Percentiles rank a stretch among this genome's conserved stretches.
These are phyloP conservation scores for Beris chalybata DNA, from an alignment of 2,888 invertebrate genomes.

Conservation along the genomic window DNA sequence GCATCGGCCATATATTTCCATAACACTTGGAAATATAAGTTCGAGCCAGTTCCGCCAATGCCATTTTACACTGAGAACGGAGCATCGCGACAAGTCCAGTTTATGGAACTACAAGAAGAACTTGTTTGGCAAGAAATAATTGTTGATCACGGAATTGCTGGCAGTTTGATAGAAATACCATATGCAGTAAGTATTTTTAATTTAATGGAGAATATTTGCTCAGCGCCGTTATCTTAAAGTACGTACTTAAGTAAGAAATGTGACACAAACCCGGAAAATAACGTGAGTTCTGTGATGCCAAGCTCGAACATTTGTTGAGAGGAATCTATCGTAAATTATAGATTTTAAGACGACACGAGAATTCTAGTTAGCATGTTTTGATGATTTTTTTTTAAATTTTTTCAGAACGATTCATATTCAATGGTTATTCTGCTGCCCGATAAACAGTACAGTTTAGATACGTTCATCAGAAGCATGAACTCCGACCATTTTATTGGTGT, in stretches of 20 bases:
- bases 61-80: conserved; percentile 64
- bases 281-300: no score
- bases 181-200: conserved; percentile 61
- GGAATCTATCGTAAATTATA: neutral
- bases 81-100: conserved; percentile 50
- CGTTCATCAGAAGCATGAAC: conserved; percentile 49
- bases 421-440: conserved; percentile 59
- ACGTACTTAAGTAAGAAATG: no score
- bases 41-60: conserved; percentile 45
- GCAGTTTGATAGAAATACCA: conserved; percentile 67
- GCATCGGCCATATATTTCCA: conserved; percentile 43
- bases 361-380: neutral
- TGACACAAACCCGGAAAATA: no score
- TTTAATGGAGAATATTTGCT: no score
- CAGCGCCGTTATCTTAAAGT: no score
- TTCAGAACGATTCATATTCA: conserved; percentile 58
- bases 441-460: conserved; percentile 47
- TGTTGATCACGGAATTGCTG: conserved; percentile 61
- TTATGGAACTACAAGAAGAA: conserved; percentile 37
- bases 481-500: conserved; percentile 47
- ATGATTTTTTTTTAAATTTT: conserved; percentile 36
- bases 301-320: no score
- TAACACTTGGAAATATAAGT: conserved; percentile 43
- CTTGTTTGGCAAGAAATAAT: conserved; percentile 49
- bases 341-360: neutral